Conservation (phyloP, 2,888 invertebrate genomes). For the Aleiodes testaceus region DNA sequence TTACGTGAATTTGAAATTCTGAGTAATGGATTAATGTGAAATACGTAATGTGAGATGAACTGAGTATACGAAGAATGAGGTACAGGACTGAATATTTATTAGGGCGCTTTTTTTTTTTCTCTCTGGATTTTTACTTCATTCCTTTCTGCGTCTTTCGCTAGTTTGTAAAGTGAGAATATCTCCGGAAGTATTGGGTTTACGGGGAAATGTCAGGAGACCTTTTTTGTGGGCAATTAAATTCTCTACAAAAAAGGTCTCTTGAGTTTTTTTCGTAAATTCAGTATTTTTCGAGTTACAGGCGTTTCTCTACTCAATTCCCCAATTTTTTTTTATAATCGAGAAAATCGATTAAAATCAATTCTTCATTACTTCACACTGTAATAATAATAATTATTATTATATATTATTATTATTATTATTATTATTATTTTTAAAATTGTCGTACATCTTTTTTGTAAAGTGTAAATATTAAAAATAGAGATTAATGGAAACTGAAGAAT, state of each 20-base stretch:
- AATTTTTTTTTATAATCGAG: too few species aligned
- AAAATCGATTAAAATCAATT: too few species aligned
- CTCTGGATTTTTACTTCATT: conserved; percentile 28
- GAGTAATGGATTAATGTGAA: conserved; percentile 7
- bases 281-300: too few species aligned
- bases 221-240: too few species aligned
- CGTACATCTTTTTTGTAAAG: conserved; percentile 41
- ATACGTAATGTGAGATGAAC: conserved; percentile 40
- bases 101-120: conserved; percentile 39
- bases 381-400: conserved; percentile 8
- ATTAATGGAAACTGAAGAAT: neutral
- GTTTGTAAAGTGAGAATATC: too few species aligned
- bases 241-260: too few species aligned
- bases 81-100: conserved; percentile 61
- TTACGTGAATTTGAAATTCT: neutral
- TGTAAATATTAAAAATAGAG: conserved; percentile 35
- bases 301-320: too few species aligned
- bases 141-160: conserved; percentile 23
- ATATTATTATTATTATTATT: conserved; percentile 5
- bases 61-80: conserved; percentile 60
- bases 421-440: conserved; percentile 30
- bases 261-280: too few species aligned
- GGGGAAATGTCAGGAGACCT: too few species aligned
- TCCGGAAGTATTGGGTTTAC: too few species aligned
- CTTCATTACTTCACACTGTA: too few species aligned